A percentile compares a stretch with the other conserved stretches of the same genome.
These are phyloP conservation scores for Lasioglossum villosulum DNA, from an alignment of 2,888 invertebrate genomes.

Conservation along the genomic window DNA sequence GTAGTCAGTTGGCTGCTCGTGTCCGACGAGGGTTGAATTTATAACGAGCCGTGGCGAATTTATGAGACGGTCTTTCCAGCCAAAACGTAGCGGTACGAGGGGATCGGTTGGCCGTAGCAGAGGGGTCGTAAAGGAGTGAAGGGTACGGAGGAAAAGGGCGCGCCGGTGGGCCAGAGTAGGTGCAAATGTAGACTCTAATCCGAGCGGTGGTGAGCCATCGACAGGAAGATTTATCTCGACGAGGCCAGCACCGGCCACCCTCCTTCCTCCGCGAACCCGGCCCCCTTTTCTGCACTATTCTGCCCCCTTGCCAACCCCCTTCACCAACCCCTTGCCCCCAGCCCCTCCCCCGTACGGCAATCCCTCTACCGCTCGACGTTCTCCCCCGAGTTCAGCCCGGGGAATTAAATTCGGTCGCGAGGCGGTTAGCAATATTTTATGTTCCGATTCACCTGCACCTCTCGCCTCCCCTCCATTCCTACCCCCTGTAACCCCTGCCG, in stretches of 20 bases:
- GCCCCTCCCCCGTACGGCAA: conserved; percentile 42
- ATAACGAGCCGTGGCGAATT: conserved; percentile 79
- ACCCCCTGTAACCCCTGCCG: background rate
- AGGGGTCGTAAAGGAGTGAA: conserved; percentile 31
- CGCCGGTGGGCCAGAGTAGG: conserved; percentile 70
- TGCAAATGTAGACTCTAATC: conserved; percentile 83
- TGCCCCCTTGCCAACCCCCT: background rate
- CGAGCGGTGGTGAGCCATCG: conserved; percentile 82
- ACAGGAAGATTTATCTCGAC: conserved; percentile 83
- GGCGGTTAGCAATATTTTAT: conserved; percentile 73
- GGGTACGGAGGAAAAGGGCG: conserved; percentile 33
- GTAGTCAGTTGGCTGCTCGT: conserved; percentile 58
- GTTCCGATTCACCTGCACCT: conserved; percentile 53
- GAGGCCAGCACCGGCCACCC: conserved; percentile 59
- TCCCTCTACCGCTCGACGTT: conserved; percentile 62
- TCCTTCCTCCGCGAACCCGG: conserved; percentile 31
- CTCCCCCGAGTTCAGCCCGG: conserved; percentile 61
- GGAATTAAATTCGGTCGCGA: conserved; percentile 75
- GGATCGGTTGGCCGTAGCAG: conserved; percentile 24
- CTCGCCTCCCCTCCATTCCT: background rate
- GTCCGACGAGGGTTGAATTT: conserved; percentile 78
- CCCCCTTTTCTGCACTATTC: conserved; percentile 14
- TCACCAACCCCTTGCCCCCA: background rate
- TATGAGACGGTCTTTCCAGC: conserved; percentile 75
- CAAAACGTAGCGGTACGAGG: conserved; percentile 32